Conservation (phyloP, 2,113 vertebrate species). For the Cottus gobio region DNA sequence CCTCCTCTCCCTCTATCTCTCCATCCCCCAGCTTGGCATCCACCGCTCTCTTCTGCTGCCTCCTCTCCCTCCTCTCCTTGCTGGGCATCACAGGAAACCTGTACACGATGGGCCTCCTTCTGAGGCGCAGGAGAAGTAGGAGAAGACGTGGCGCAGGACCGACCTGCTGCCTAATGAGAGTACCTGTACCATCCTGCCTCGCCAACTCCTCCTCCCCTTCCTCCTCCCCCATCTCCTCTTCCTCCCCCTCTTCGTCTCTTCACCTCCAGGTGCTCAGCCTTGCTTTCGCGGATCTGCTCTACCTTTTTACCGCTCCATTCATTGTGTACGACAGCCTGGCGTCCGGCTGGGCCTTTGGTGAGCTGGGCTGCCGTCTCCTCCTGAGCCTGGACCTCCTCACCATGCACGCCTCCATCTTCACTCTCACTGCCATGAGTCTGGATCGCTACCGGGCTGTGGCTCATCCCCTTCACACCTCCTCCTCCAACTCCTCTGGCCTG, state of each 20-base stretch:
- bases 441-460: constrained; percentile 87
- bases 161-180: constrained; percentile 65
- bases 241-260: constrained; percentile 80
- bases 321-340: constrained; percentile 88
- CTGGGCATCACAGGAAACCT: constrained; percentile 86
- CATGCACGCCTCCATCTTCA: constrained; percentile 90
- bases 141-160: constrained; percentile 61
- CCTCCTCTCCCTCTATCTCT: constrained; percentile 76
- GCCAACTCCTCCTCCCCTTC: constrained; percentile 69
- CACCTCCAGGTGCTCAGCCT: constrained; percentile 87
- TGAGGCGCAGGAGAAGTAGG: constrained; percentile 77
- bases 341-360: constrained; percentile 87
- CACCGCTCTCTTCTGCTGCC: constrained; percentile 84
- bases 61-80: constrained; percentile 86
- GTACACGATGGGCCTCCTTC: constrained; percentile 85
- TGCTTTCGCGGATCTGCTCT: constrained; percentile 87
- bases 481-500: constrained; percentile 80
- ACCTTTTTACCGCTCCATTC: constrained; percentile 88
- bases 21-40: constrained; percentile 82
- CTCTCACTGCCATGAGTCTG: constrained; percentile 87
- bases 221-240: constrained; percentile 68
- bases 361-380: constrained; percentile 85
- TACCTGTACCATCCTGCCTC: constrained; percentile 72
- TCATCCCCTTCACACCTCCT: constrained; percentile 82
- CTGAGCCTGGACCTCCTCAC: constrained; percentile 88